A percentile compares a stretch with the other conserved stretches of the same genome.
Conservation (phyloP, 2,113 vertebrate genomes). For the Spea multiplicata region DNA sequence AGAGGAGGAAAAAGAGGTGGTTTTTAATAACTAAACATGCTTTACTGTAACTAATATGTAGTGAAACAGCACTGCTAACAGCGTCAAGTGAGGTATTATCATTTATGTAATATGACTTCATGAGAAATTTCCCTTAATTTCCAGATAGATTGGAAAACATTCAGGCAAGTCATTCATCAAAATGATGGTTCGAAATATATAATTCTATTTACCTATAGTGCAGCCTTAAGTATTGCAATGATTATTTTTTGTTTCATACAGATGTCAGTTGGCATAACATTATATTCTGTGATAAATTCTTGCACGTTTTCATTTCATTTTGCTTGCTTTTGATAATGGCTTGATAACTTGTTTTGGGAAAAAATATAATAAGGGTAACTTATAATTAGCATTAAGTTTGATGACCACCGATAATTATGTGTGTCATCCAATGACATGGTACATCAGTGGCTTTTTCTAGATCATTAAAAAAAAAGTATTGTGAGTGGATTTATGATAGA, state of each 20-base stretch:
- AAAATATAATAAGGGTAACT: too few species aligned
- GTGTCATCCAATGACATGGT: too few species aligned
- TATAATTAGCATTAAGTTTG: too few species aligned
- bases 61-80: background rate
- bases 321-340: too few species aligned
- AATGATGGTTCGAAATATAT: background rate
- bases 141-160: background rate
- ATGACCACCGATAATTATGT: too few species aligned
- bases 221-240: conserved; percentile 5
- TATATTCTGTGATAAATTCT: too few species aligned
- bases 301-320: too few species aligned
- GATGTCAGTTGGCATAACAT: background rate
- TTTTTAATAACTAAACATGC: background rate
- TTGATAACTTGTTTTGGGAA: too few species aligned
- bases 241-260: background rate
- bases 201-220: background rate
- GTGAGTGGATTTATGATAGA: too few species aligned
- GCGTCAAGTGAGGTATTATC: background rate
- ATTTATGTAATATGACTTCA: background rate
- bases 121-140: background rate
- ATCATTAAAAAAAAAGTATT: too few species aligned
- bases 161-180: conserved; percentile 5
- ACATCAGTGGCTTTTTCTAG: too few species aligned
- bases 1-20: background rate
- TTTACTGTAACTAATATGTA: too few species aligned